These are phyloP conservation scores for Phalacrocorax pelagicus DNA, from an alignment of 2,113 vertebrate genomes.

Conservation along the genomic window DNA sequence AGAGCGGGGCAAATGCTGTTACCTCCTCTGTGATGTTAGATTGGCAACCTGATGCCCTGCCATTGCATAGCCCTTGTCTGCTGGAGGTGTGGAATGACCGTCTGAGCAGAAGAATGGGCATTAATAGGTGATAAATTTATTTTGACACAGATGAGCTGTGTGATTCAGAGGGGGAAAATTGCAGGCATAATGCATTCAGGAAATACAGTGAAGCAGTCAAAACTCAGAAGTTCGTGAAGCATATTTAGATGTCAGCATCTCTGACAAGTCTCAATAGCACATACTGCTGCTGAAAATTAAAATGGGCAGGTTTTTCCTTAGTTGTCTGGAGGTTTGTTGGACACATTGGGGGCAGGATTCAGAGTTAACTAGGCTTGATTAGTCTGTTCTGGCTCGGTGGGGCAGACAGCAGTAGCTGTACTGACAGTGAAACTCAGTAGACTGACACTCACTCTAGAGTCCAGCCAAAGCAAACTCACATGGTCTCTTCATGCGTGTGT, in stretches of 20 bases:
- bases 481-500: background rate
- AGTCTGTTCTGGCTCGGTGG: background rate
- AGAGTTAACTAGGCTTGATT: conserved; percentile 8
- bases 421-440: background rate
- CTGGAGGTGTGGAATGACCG: background rate
- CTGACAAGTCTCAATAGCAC: background rate
- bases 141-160: background rate
- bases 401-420: background rate
- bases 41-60: background rate
- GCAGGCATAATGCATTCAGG: background rate
- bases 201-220: background rate
- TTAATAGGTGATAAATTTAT: background rate
- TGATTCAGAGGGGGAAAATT: background rate
- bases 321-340: background rate
- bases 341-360: conserved; percentile 1
- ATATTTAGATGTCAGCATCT: conserved; percentile 3
- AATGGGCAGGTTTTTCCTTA: background rate
- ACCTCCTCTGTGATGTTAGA: background rate
- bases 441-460: background rate
- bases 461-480: background rate
- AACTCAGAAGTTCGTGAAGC: background rate
- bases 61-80: background rate
- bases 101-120: background rate
- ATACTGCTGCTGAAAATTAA: background rate
- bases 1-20: background rate